Evolutionary conservation across 2,888 invertebrate genomes (phyloP).

Genomic region (Lepidochrysops patricia): DNA sequence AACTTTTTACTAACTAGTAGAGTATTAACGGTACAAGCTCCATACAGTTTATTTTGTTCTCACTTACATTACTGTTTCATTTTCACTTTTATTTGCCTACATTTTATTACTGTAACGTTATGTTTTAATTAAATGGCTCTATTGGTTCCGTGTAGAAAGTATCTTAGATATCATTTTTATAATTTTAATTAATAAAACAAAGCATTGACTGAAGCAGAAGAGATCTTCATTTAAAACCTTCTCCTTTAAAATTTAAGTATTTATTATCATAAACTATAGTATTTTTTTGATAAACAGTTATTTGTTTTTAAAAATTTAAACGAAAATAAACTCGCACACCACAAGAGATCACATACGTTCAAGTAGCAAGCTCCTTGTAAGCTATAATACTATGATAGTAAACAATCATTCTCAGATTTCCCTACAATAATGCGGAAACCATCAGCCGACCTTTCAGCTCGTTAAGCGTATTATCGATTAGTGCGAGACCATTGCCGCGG

Average conservation of each 20-base stretch:
- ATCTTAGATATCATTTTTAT: too few relatives aligned
- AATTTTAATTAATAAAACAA: too few relatives aligned
- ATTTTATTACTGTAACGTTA: background rate
- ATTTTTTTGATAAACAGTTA: too few relatives aligned
- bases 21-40: conserved; percentile 4
- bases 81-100: background rate
- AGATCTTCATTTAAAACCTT: too few relatives aligned
- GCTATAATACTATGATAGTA: background rate
- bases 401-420: conserved; percentile 1
- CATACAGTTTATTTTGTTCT: conserved; percentile 10
- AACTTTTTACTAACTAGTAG: conserved; percentile 12
- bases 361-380: too few relatives aligned
- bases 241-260: too few relatives aligned
- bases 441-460: background rate
- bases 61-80: background rate
- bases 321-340: too few relatives aligned
- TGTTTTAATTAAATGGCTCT: background rate
- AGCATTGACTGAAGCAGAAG: too few relatives aligned
- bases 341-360: too few relatives aligned
- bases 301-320: too few relatives aligned
- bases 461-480: conserved; percentile 45
- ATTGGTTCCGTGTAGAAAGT: too few relatives aligned
- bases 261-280: too few relatives aligned
- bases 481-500: conserved; percentile 50
- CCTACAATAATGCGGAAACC: background rate